phyloP scores from a whole-genome alignment of 2,113 vertebrate species.

The Ptychochromis oligacanthus region DNA sequence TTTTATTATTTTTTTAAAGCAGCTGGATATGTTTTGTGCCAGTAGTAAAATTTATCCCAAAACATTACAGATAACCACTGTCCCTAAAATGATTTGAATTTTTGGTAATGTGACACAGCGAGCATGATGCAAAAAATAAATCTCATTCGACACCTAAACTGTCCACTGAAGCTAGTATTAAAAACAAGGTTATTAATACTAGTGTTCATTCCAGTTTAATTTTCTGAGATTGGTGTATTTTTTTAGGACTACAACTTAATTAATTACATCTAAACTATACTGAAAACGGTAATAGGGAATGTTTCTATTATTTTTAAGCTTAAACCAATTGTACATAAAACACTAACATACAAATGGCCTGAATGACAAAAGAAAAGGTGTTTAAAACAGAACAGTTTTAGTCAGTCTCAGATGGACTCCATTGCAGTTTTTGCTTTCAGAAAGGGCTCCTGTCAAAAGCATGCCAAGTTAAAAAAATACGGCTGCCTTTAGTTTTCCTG shows the following conservation, averaged over 20 bases:
- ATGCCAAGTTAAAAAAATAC: neutral
- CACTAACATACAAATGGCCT: neutral
- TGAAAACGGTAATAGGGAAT: neutral
- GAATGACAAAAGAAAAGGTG: neutral
- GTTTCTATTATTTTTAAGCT: neutral
- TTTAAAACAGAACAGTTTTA: neutral
- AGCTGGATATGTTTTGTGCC: neutral
- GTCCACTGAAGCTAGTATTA: neutral
- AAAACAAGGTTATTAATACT: too few relatives aligned
- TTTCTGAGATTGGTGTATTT: neutral
- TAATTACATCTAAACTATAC: neutral
- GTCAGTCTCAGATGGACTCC: neutral
- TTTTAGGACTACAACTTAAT: neutral
- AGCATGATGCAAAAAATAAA: neutral
- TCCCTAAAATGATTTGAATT: too few relatives aligned
- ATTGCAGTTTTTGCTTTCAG: neutral
- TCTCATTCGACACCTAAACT: neutral
- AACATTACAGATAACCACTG: too few relatives aligned
- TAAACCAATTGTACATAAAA: neutral
- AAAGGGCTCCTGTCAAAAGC: neutral
- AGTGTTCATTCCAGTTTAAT: neutral
- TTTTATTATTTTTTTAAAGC: neutral
- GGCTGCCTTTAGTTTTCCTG: neutral
- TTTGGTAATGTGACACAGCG: neutral
- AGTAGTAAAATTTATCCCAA: neutral